Evolutionary conservation across 64 coral and sea anemone species (phyloP).

Genomic region (Hydrozoanthus tunicans): DNA sequence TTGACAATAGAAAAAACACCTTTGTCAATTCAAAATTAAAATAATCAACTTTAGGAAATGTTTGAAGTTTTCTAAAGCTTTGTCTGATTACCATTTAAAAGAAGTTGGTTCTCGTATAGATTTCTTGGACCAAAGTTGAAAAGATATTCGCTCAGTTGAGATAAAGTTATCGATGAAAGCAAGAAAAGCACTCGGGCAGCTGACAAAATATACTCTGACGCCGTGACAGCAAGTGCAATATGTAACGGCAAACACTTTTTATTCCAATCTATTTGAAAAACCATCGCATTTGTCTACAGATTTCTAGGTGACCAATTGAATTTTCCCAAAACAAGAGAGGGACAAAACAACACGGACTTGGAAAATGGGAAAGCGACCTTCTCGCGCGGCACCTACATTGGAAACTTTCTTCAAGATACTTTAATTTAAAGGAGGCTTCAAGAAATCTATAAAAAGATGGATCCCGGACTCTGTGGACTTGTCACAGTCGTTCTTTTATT

Average conservation of each 20-base stretch:
- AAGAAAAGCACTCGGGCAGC: background rate
- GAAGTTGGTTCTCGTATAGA: background rate
- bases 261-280: background rate
- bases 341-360: background rate
- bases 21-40: background rate
- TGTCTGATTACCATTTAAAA: background rate
- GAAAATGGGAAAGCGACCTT: background rate
- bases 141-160: background rate
- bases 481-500: background rate
- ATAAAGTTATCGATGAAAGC: constrained; percentile 2
- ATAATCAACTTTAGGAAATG: background rate
- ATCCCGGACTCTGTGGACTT: constrained; percentile 24
- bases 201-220: constrained; percentile 27
- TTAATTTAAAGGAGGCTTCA: background rate
- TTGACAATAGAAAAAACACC: constrained; percentile 16
- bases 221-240: constrained; percentile 15
- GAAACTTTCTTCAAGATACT: background rate
- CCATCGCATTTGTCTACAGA: background rate
- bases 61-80: background rate
- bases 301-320: background rate
- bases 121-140: background rate
- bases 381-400: no score
- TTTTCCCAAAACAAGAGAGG: background rate
- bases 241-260: constrained; percentile 1
- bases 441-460: background rate